These are phyloP conservation scores for Chalcosyrphus nemorum DNA, from an alignment of 2,888 invertebrate genomes.

Conservation along the genomic window DNA sequence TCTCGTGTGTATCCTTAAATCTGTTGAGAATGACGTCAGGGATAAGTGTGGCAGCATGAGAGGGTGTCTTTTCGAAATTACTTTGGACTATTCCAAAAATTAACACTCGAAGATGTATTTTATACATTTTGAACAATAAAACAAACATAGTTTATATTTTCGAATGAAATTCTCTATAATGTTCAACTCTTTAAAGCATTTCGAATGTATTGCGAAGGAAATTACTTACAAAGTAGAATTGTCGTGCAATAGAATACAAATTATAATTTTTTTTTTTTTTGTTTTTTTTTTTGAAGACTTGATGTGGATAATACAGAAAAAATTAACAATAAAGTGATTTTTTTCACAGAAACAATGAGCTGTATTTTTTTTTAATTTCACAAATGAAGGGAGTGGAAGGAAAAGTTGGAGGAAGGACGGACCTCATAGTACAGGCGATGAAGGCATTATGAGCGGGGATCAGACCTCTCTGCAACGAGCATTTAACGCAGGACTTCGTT, in stretches of 20 bases:
- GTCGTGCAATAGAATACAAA: constrained; percentile 8
- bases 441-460: too few relatives aligned
- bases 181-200: neutral
- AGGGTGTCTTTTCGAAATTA: neutral
- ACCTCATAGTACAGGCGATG: too few relatives aligned
- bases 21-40: neutral
- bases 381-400: too few relatives aligned
- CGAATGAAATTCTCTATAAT: constrained; percentile 1
- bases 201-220: neutral
- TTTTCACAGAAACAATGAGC: neutral
- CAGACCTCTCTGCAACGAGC: too few relatives aligned
- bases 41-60: neutral
- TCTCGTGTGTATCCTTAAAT: neutral
- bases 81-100: constrained; percentile 5
- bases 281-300: constrained; percentile 12
- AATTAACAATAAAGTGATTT: constrained; percentile 8
- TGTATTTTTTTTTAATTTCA: neutral
- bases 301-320: constrained; percentile 1
- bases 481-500: too few relatives aligned
- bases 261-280: neutral
- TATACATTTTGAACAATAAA: constrained; percentile 14
- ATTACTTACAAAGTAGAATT: neutral
- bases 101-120: constrained; percentile 9
- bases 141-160: neutral
- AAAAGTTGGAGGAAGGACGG: too few relatives aligned